Percentiles rank a stretch among this genome's conserved stretches.
Evolutionary conservation across 2,888 invertebrate species (phyloP).

Genomic region (Drosophila neotestacea): DNA sequence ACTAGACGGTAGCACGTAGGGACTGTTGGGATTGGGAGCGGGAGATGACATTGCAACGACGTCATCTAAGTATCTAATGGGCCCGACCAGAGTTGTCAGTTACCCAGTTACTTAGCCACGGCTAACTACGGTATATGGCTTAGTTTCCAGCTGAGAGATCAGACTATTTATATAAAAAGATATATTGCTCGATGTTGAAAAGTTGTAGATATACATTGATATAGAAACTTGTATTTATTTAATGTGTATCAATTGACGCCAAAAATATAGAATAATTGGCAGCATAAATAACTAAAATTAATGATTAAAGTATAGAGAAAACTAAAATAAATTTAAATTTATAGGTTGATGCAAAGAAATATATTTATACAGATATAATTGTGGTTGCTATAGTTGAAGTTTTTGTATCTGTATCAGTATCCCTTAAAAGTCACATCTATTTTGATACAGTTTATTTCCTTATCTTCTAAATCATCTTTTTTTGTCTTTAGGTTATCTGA

Average conservation of each 20-base stretch:
- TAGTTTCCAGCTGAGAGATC: background rate
- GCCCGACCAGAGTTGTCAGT: constrained; percentile 37
- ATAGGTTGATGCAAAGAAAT: too few relatives aligned
- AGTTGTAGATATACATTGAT: too few relatives aligned
- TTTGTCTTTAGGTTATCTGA: too few relatives aligned
- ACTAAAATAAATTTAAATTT: background rate
- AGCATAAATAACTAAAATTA: background rate
- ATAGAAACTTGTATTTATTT: too few relatives aligned
- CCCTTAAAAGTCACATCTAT: too few relatives aligned
- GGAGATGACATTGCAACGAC: constrained; percentile 58
- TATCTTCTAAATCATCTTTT: too few relatives aligned
- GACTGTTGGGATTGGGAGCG: constrained; percentile 55
- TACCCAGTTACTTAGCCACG: background rate
- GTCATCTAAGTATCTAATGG: constrained; percentile 62
- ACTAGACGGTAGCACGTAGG: constrained; percentile 73
- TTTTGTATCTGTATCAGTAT: too few relatives aligned
- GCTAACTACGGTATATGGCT: constrained; percentile 19
- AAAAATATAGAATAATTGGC: too few relatives aligned
- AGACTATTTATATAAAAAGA: background rate
- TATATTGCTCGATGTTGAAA: background rate
- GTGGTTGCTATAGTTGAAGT: too few relatives aligned
- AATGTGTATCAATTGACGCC: too few relatives aligned
- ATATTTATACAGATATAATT: too few relatives aligned
- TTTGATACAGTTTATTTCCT: too few relatives aligned
- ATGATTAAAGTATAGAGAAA: background rate